phyloP scores from a whole-genome alignment of 2,797 vertebrate genomes.

The Bradypodion ventrale region DNA sequence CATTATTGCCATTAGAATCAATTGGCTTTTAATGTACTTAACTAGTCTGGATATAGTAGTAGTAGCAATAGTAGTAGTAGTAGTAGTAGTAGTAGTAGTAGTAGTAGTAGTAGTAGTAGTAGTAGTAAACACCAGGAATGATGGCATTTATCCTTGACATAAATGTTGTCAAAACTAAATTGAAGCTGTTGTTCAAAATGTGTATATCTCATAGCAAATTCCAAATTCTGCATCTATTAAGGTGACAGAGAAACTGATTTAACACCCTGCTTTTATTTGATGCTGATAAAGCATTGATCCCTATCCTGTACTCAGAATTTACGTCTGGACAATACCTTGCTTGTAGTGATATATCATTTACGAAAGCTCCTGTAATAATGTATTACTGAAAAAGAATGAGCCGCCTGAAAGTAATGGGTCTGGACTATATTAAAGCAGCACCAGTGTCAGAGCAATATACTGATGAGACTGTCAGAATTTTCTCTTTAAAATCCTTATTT shows the following conservation, averaged over 20 bases:
- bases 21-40: neutral
- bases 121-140: neutral
- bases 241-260: constrained; percentile 5
- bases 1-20: neutral
- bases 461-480: constrained; percentile 6
- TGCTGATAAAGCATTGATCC: constrained; percentile 32
- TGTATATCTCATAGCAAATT: neutral
- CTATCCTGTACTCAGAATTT: constrained; percentile 24
- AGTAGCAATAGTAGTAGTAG: neutral
- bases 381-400: constrained; percentile 19
- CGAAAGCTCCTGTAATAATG: constrained; percentile 7
- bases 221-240: neutral
- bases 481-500: constrained; percentile 14
- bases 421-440: neutral
- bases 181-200: neutral
- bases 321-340: neutral
- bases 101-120: neutral
- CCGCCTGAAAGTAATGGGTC: neutral
- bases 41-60: neutral
- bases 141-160: neutral
- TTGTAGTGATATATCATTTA: constrained; percentile 1
- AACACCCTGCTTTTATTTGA: neutral
- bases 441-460: fast-evolving
- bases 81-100: neutral
- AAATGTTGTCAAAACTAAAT: neutral